phyloP scores from a whole-genome alignment of 2,113 vertebrate genomes.

The Pelmatolapia mariae region DNA sequence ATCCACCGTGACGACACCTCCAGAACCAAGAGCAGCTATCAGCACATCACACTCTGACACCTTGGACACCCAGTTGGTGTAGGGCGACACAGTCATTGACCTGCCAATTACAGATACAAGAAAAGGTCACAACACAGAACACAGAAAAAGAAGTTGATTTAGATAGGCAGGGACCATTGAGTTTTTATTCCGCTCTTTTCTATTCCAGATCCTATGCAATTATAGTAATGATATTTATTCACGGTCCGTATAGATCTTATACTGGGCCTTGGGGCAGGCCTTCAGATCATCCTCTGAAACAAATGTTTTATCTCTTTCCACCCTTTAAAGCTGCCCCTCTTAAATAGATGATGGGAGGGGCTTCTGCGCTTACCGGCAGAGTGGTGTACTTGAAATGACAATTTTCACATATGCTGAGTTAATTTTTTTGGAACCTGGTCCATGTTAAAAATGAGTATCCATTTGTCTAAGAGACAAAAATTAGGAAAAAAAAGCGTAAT shows the following conservation, averaged over 20 bases:
- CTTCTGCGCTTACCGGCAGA: neutral
- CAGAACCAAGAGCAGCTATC: slow-evolving; percentile 75
- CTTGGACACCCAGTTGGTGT: slow-evolving; percentile 86
- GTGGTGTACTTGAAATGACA: neutral
- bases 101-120: slow-evolving; percentile 58
- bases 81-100: slow-evolving; percentile 78
- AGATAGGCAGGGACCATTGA: neutral
- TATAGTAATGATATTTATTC: neutral
- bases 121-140: neutral
- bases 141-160: neutral
- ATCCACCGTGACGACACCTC: slow-evolving; percentile 85
- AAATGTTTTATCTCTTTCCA: neutral
- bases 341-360: neutral
- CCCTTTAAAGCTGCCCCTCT: neutral
- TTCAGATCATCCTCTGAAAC: neutral
- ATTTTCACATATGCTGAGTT: neutral
- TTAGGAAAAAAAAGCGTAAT: accelerated
- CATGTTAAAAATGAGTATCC: neutral
- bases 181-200: neutral
- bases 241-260: neutral
- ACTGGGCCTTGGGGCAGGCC: neutral
- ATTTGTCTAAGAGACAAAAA: neutral
- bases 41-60: slow-evolving; percentile 86
- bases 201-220: neutral
- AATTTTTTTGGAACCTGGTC: neutral